Evolutionary conservation across 1,140 invertebrate genomes (phyloP).

Genomic region (Drosophila ogumai): DNA sequence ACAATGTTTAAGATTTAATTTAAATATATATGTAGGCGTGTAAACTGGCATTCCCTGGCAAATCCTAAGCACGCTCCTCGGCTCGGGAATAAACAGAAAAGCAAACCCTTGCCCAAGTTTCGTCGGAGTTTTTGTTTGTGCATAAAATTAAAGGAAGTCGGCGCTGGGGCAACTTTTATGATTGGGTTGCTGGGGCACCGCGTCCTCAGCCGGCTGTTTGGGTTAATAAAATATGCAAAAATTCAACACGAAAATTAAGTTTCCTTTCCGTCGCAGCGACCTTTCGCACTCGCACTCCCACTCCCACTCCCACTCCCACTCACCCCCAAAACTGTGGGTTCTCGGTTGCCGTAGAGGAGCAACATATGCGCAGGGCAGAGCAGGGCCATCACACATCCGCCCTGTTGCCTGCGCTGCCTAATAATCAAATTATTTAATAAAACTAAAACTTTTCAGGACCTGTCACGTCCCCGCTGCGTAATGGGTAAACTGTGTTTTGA

Average conservation of each 20-base stretch:
- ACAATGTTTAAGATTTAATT: constrained; percentile 74
- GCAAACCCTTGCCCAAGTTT: constrained; percentile 49
- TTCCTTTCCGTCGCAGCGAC: constrained; percentile 55
- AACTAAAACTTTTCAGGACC: constrained; percentile 58
- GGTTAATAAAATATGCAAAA: constrained; percentile 82
- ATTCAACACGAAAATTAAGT: constrained; percentile 74
- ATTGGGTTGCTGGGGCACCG: constrained; percentile 65
- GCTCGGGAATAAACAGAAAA: constrained; percentile 45
- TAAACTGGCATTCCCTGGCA: constrained; percentile 16
- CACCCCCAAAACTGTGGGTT: neutral
- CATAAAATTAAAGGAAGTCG: constrained; percentile 73
- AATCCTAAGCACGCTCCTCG: constrained; percentile 50
- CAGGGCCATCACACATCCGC: constrained; percentile 52
- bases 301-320: neutral
- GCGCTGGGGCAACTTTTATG: constrained; percentile 67
- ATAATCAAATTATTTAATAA: constrained; percentile 80
- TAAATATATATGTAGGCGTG: constrained; percentile 49
- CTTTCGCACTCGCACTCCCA: constrained; percentile 25
- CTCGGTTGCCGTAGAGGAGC: constrained; percentile 1
- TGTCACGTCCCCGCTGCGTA: constrained; percentile 55
- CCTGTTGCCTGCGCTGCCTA: constrained; percentile 47
- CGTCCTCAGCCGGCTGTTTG: constrained; percentile 69
- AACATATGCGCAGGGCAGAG: constrained; percentile 25
- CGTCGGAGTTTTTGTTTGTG: constrained; percentile 71
- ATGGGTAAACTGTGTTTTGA: constrained; percentile 65